These are phyloP conservation scores for Mactromeris polynyma DNA, from an alignment of 2,888 invertebrate species.

Conservation along the genomic window DNA sequence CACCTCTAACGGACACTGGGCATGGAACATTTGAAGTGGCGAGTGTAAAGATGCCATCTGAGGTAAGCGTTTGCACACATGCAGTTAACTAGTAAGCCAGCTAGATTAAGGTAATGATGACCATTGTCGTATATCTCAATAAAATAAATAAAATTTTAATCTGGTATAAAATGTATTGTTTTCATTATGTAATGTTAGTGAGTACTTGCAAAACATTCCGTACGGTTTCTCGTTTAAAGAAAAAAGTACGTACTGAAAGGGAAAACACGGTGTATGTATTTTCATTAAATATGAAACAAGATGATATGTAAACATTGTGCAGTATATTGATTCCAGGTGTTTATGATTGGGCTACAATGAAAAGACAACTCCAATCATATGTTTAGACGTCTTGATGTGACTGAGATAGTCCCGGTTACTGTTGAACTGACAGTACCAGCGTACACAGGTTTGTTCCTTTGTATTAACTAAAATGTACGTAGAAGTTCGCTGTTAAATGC, in stretches of 20 bases:
- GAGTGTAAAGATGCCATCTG: too few species aligned
- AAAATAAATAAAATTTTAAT: too few species aligned
- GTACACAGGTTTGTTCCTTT: neutral
- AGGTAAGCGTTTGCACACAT: too few species aligned
- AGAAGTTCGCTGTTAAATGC: too few species aligned
- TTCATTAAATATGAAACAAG: neutral
- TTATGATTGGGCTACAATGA: conserved; percentile 21
- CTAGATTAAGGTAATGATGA: too few species aligned
- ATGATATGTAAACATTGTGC: neutral
- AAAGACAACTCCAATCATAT: neutral
- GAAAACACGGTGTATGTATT: neutral
- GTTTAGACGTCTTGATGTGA: neutral
- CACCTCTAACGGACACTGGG: neutral
- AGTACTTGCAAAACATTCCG: neutral
- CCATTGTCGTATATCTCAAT: too few species aligned
- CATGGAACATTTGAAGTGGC: neutral
- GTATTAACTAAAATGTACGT: too few species aligned
- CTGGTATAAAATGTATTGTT: neutral
- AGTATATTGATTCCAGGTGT: neutral
- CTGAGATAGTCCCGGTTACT: neutral
- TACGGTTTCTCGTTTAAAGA: too few species aligned
- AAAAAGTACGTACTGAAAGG: too few species aligned
- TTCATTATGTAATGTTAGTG: neutral
- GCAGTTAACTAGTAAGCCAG: too few species aligned
- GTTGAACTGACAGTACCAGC: neutral